phyloP scores from a whole-genome alignment of 2,888 invertebrate species.

The Brachypalpus laphriformis region DNA sequence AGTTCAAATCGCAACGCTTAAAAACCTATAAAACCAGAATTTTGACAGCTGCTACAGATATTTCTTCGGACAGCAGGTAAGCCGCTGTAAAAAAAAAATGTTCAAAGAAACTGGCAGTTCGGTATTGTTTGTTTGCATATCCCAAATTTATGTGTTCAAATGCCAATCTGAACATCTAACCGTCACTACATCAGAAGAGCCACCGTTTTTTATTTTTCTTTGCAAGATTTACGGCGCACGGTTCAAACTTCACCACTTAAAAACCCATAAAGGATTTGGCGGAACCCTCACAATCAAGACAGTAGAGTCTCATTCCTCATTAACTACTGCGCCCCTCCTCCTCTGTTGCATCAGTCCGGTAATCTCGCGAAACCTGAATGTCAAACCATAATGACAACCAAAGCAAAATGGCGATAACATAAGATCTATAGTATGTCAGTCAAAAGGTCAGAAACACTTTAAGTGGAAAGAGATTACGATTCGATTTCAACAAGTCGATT shows the following conservation, averaged over 20 bases:
- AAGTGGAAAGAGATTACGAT: conserved; percentile 44
- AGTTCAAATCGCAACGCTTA: no score
- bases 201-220: no score
- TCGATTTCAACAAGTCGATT: conserved; percentile 50
- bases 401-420: conserved; percentile 2
- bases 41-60: no score
- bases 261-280: background rate
- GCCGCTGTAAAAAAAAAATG: no score
- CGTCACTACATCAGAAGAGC: no score
- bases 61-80: no score
- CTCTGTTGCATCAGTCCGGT: background rate
- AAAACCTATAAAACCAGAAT: no score
- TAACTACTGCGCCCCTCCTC: background rate
- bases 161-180: no score
- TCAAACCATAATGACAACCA: background rate
- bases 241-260: background rate
- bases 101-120: no score
- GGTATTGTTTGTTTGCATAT: no score
- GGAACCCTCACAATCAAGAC: background rate
- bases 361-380: background rate
- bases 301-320: background rate
- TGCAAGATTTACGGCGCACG: background rate
- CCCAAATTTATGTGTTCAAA: no score
- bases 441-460: conserved; percentile 66
- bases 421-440: conserved; percentile 34